Base-by-base conservation (phyloP, 2,113 vertebrate genomes). In the Coturnix japonica region DNA sequence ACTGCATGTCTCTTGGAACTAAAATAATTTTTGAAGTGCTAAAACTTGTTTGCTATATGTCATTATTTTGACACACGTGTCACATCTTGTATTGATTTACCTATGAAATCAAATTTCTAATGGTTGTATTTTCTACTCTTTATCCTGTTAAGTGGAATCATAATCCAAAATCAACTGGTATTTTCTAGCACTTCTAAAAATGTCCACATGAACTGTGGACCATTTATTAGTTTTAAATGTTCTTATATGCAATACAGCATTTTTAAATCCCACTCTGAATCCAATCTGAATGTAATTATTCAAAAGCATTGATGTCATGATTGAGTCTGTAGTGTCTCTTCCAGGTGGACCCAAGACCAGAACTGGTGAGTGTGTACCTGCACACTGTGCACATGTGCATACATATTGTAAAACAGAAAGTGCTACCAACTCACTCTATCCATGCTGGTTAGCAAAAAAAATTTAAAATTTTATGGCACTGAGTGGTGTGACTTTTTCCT, bases 91-190 rank as follows among this genome's bases (percentile, higher is more conserved):
- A 95, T 85, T 70, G 91, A 96, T 91, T 87, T 63, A 37, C 54
- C 69, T 21, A 33, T 76, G 31, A 87, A 76, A 79, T 82, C 49
- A 91, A 70, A 85, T 85, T 91, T 82, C 11, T 79, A 92, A 76
- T 51, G 37, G 74, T 41, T 87, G 16, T 85, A 63, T 0, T 14
- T 83, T 85, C 86, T 90, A 56, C 61, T 89, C 35, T 65, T 94
- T 65, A 91, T 87, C 44, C 19, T 85, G 26, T 67, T 94, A 94
- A 93, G 64, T 93, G 59, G 28, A 85, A 70, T 85, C 78, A 87
- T 91, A 95, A 91, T 94, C 74, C 87, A 92, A 92, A 93, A 92
- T 94, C 89, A 69, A 94, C 91, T 69, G 44, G 21, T 65, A 91
- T 92, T 92, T 89, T 89, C 54, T 49, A 92, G 41, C 49, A 63